phyloP scores from a whole-genome alignment of 2,888 invertebrate genomes.

The Rhyacophila evoluta region DNA sequence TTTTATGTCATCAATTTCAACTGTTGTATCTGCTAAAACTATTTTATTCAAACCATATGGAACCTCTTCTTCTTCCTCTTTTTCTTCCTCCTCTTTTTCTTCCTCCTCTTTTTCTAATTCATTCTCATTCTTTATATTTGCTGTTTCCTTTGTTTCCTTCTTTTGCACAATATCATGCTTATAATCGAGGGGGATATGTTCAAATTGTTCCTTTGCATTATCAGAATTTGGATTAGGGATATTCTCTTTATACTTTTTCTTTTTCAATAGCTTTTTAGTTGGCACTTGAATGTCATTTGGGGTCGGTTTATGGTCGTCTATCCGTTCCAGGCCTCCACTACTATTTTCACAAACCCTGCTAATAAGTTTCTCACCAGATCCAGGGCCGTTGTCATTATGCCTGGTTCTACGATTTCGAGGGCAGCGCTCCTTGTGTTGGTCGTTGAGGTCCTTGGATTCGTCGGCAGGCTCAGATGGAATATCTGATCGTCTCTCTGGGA shows the following conservation, averaged over 20 bases:
- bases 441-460: slow-evolving; percentile 42
- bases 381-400: slow-evolving; percentile 30
- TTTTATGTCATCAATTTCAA: slow-evolving; percentile 67
- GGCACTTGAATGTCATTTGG: slow-evolving; percentile 60
- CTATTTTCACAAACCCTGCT: slow-evolving; percentile 45
- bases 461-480: slow-evolving; percentile 34
- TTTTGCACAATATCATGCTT: slow-evolving; percentile 60
- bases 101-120: slow-evolving; percentile 57
- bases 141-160: slow-evolving; percentile 50
- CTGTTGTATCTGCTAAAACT: slow-evolving; percentile 64
- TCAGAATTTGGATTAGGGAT: slow-evolving; percentile 56
- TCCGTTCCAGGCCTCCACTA: slow-evolving; percentile 48
- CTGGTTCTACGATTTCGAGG: slow-evolving; percentile 35
- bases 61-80: slow-evolving; percentile 32
- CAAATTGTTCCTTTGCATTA: slow-evolving; percentile 66
- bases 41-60: slow-evolving; percentile 58
- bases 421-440: slow-evolving; percentile 28
- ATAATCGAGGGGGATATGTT: slow-evolving; percentile 66
- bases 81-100: slow-evolving; percentile 61
- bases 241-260: slow-evolving; percentile 58
- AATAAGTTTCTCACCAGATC: slow-evolving; percentile 45
- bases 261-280: slow-evolving; percentile 57
- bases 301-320: slow-evolving; percentile 57
- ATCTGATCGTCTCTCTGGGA: slow-evolving; percentile 32
- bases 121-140: slow-evolving; percentile 48